Base-by-base conservation (phyloP, 2,113 vertebrate species). In the Noctilio leporinus region DNA sequence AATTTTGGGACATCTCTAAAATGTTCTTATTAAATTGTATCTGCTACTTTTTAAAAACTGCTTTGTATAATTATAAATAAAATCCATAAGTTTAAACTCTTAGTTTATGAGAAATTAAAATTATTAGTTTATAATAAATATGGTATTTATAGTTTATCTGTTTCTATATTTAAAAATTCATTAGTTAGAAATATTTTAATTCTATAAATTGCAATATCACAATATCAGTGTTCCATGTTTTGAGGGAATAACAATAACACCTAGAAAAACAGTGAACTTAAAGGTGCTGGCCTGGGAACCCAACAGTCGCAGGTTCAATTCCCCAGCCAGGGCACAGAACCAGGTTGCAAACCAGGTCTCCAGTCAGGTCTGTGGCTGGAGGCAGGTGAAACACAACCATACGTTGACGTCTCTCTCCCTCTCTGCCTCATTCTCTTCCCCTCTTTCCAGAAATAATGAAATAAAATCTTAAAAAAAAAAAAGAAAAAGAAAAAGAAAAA, bases 41-140 rank as follows among this genome's bases (percentile, higher is more conserved):
- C 11, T 67, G 19, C 14, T 77, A 51, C 10, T 80, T 55, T 84
- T 35, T 72, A 62, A 67, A 94, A 51, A 11, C 20, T 64, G 2
- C 65, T 76, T 85, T 53, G 65, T 38, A 4, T 12, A 73, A 10
- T 70, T 86, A 49, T 64, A 92, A 80, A 57, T 86, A 62, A 90
- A 30, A 76, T 6, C 4, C 4, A 4, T 7, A 83, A 86, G 95
- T 72, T 88, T 85, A 80, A 92, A 57, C 43, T 86, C 38, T 30
- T 86, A 93, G 24, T 90, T 92, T 81, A 94, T 92, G 88, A 94
- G 28, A 87, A 94, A 75, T 69, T 86, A 83, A 96, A 86, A 53
- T 28, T 28, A 43, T 55, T 26, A 38, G 4, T 77, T 83, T 83
- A 64, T 62, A 70, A 91, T 45, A 83, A 92, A 80, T 84, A 57